Conservation (phyloP, 2,113 vertebrate genomes). For the Pygoscelis adeliae region DNA sequence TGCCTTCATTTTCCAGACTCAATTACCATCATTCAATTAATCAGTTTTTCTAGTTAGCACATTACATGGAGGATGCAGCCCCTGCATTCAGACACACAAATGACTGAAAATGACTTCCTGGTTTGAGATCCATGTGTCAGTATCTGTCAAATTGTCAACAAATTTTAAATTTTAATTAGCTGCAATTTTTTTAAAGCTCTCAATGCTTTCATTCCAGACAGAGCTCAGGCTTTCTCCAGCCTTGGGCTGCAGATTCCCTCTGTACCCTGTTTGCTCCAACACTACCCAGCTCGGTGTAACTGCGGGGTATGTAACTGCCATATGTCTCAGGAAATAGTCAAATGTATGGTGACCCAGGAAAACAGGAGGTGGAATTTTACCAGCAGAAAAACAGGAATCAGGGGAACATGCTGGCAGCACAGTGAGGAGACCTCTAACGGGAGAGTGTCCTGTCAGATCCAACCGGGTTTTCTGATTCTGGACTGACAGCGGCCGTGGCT, state of each 20-base stretch:
- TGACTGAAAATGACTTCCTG: slow-evolving; percentile 30
- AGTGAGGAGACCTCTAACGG: neutral
- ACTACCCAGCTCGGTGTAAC: accelerated
- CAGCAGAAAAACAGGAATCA: neutral
- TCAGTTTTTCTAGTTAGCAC: slow-evolving; percentile 1
- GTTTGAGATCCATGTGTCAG: slow-evolving; percentile 32
- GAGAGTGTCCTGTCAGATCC: accelerated
- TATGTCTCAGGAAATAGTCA: neutral
- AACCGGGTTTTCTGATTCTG: neutral
- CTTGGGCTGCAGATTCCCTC: neutral
- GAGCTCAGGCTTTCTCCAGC: neutral
- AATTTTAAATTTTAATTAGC: slow-evolving; percentile 40
- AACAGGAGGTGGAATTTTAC: neutral
- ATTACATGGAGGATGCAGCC: neutral
- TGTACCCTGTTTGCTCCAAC: neutral
- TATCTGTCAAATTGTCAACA: slow-evolving; percentile 32
- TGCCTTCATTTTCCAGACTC: neutral
- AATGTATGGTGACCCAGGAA: neutral
- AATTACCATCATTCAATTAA: neutral
- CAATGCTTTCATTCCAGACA: neutral
- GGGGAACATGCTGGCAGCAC: neutral
- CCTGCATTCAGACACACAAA: neutral
- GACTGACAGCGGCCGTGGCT: accelerated
- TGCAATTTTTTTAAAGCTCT: neutral
- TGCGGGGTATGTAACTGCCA: no score